Base-by-base conservation (phyloP, 2,113 vertebrate genomes). In the Coryphaenoides rupestris region DNA sequence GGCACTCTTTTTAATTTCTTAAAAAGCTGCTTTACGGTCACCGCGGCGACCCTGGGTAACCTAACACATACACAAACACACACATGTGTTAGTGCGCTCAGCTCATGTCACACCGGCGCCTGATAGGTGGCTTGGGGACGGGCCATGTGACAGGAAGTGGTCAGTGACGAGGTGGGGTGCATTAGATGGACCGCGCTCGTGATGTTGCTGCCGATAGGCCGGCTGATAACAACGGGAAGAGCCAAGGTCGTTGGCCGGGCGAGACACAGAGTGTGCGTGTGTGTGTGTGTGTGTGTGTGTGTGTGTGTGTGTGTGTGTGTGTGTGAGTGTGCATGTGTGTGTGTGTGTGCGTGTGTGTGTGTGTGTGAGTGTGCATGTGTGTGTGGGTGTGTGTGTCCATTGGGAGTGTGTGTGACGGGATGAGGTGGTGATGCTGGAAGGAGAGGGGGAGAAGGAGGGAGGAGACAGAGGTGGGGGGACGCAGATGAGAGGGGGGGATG, bases 1-100 rank as follows among this genome's bases (percentile, higher is more conserved):
- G 50, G 61, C 55, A 19, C 45, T n/a, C 19, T 50, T 70, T 75
- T 81, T 60, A 69, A 60, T 69, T 72, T 79, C 63, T 77, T 74
- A 66, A 79, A 78, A 80, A 77, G 63, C 58, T 63, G 54, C 55
- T 40, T 70, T 63, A 70, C 55, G 66, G 71, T 73, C 55, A 40
- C 33, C 33, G 9, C 33, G 33, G 33, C 33, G 33, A 40, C 33
- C 6, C 33, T 40, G 5, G 33, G 33, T 40, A 40, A 40, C 33
- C 33, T 10, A 40, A 60, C 59, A 60, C 33, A 60, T 12, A 60
- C 59, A 47, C 33, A 60, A 33, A 60, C 19, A 40, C 66, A 50
- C 52, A 63, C 9, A 19, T 1, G 63, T 40, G 28, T 16, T 14
- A 22, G n/a, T 15, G n/a, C 17, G 19, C 58, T 19, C 58, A 45